A percentile compares a stretch with the other conserved stretches of the same genome.
Conservation (phyloP, 2,888 invertebrate genomes). For the Chironomus riparius region DNA sequence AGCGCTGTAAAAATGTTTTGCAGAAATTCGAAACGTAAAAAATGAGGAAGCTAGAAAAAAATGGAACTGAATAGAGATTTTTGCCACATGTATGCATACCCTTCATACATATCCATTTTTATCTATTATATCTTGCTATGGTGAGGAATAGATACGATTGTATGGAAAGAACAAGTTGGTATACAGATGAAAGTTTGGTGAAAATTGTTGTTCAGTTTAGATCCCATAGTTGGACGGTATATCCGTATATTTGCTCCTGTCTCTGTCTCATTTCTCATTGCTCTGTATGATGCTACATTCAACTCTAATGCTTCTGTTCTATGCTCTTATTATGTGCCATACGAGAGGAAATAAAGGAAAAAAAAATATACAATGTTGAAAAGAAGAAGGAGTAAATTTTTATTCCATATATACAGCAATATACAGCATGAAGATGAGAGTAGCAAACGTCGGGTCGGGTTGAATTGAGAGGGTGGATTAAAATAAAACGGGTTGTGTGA, state of each 20-base stretch:
- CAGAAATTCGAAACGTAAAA: not conserved
- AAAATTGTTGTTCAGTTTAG: no score
- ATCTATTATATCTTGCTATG: no score
- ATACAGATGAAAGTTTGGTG: no score
- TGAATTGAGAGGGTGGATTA: not conserved
- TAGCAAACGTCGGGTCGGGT: not conserved
- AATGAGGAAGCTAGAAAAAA: not conserved
- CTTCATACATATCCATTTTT: no score
- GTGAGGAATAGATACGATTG: no score
- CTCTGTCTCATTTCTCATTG: no score
- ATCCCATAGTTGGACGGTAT: no score
- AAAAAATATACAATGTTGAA: not conserved
- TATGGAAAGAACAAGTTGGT: no score
- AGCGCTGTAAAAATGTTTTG: slow-evolving; percentile 15
- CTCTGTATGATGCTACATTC: not conserved
- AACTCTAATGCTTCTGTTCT: not conserved
- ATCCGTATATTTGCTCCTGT: no score
- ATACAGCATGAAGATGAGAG: not conserved
- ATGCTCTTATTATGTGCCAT: not conserved
- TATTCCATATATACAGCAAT: no score
- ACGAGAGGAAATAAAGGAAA: not conserved
- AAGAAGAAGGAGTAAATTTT: not conserved
- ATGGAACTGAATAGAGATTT: not conserved
- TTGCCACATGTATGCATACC: no score
- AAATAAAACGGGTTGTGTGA: not conserved